A percentile compares a stretch with the other conserved stretches of the same genome.
Evolutionary conservation across 1,140 invertebrate genomes (phyloP).

Genomic region (Bombus pascuorum): DNA sequence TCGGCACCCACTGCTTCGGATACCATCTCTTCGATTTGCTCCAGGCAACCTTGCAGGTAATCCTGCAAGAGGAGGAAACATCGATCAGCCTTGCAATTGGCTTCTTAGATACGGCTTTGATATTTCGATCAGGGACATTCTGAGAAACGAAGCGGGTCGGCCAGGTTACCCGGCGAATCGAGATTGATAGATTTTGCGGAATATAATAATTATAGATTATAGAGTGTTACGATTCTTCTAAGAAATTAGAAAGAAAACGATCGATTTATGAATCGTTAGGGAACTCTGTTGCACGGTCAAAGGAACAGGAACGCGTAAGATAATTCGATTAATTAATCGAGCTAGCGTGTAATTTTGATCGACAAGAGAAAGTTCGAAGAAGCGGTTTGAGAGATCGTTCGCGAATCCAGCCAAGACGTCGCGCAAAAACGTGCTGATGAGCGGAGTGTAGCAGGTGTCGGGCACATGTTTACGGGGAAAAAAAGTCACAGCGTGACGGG

Average conservation of each 20-base stretch:
- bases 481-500: not conserved
- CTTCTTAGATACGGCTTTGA: too few species aligned
- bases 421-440: slow-evolving; percentile 30
- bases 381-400: slow-evolving; percentile 3
- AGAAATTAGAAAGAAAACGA: not conserved
- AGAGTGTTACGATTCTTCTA: too few species aligned
- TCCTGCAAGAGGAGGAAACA: slow-evolving; percentile 83
- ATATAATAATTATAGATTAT: too few species aligned
- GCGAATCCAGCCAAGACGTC: slow-evolving; percentile 18
- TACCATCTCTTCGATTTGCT: slow-evolving; percentile 89
- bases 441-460: slow-evolving; percentile 46
- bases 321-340: not conserved
- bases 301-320: not conserved
- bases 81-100: too few species aligned
- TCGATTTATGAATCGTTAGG: not conserved
- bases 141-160: too few species aligned
- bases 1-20: slow-evolving; percentile 74
- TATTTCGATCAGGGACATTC: too few species aligned
- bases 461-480: slow-evolving; percentile 39
- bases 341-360: not conserved
- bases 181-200: not conserved
- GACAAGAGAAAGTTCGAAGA: not conserved
- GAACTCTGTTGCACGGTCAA: not conserved
- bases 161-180: too few species aligned
- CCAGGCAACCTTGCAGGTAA: slow-evolving; percentile 87